phyloP scores from a whole-genome alignment of 2,888 invertebrate genomes.

The Brachyptera risi region DNA sequence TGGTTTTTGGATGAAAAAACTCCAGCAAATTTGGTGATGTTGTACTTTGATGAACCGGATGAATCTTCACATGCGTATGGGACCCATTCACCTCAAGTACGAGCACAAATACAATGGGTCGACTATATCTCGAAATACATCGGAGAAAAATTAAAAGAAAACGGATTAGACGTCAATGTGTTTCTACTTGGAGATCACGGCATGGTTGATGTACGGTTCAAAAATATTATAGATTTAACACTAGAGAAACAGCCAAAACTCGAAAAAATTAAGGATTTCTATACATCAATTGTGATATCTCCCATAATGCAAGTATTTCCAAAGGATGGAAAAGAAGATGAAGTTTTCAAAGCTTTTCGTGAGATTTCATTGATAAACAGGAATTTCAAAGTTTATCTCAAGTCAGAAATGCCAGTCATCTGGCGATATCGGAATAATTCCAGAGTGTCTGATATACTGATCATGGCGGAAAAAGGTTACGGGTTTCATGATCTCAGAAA shows the following conservation, averaged over 20 bases:
- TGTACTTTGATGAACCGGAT: slow-evolving; percentile 10
- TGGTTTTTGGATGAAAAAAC: neutral
- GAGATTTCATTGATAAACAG: neutral
- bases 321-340: no score
- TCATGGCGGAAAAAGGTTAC: neutral
- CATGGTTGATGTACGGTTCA: slow-evolving; percentile 17
- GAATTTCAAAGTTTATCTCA: neutral
- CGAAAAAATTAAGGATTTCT: neutral
- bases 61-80: neutral
- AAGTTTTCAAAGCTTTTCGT: no score
- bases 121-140: slow-evolving; percentile 6
- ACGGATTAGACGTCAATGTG: slow-evolving; percentile 4
- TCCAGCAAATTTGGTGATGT: slow-evolving; percentile 1
- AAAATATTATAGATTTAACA: slow-evolving; percentile 3
- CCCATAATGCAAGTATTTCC: no score
- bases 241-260: neutral
- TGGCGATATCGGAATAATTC: neutral
- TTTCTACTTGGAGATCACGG: slow-evolving; percentile 18
- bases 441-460: neutral
- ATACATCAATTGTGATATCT: neutral
- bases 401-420: neutral
- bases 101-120: slow-evolving; percentile 6
- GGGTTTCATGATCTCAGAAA: slow-evolving; percentile 8
- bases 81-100: neutral
- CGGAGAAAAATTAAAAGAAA: neutral